Percentiles rank a stretch among this genome's conserved stretches.
These are phyloP conservation scores for Chelonus insularis DNA, from an alignment of 1,140 invertebrate species.

Conservation along the genomic window DNA sequence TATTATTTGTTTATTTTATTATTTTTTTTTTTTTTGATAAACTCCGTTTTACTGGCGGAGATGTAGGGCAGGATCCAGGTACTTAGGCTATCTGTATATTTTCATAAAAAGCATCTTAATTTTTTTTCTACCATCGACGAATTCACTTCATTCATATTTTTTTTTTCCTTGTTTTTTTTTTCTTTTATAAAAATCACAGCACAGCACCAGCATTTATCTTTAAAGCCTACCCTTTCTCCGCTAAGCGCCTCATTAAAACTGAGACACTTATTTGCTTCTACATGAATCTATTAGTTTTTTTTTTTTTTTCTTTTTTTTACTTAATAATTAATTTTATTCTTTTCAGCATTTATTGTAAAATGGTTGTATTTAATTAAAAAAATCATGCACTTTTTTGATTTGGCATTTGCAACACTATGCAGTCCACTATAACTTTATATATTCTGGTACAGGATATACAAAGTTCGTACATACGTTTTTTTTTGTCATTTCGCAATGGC, in stretches of 20 bases:
- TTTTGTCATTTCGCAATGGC: slow-evolving; percentile 34
- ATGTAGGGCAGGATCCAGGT: slow-evolving; percentile 54
- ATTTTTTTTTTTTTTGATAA: slow-evolving; percentile 27
- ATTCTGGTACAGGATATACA: slow-evolving; percentile 24
- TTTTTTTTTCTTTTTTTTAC: slow-evolving; percentile 24
- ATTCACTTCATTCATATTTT: slow-evolving; percentile 17
- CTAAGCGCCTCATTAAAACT: slow-evolving; percentile 50
- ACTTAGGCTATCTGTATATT: slow-evolving; percentile 55
- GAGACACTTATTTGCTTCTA: slow-evolving; percentile 36
- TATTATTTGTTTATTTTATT: slow-evolving; percentile 18
- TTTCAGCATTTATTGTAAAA: too few species aligned
- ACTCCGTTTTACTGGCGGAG: slow-evolving; percentile 43
- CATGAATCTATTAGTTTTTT: too few species aligned
- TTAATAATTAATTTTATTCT: too few species aligned
- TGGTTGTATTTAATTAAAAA: too few species aligned
- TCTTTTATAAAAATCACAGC: slow-evolving; percentile 58
- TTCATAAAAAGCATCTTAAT: slow-evolving; percentile 46
- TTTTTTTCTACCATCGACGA: slow-evolving; percentile 22
- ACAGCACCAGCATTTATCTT: slow-evolving; percentile 55
- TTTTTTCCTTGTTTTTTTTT: slow-evolving; percentile 36
- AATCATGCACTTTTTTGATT: slow-evolving; percentile 50
- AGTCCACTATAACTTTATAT: slow-evolving; percentile 31
- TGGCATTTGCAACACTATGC: slow-evolving; percentile 47
- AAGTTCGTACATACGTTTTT: slow-evolving; percentile 32
- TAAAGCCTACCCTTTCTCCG: slow-evolving; percentile 49